Base-by-base conservation (phyloP, 2,113 vertebrate species). In the Thryonomys swinderianus region DNA sequence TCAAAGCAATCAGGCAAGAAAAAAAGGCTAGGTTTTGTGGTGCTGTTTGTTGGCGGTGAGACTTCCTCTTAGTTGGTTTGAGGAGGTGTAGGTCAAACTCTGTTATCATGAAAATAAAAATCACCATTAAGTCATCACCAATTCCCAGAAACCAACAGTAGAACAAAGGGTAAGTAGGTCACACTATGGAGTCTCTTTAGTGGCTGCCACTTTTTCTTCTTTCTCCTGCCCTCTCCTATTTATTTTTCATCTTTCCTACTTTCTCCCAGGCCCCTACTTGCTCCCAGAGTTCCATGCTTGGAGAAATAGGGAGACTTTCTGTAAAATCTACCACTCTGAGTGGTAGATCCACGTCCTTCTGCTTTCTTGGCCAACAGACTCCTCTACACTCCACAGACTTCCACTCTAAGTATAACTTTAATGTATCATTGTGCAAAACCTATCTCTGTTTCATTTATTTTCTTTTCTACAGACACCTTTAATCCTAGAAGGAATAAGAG, bases 261-360 rank as follows among this genome's bases (percentile, higher is more conserved):
- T 51, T 48, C 7, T 61, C 14, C 62, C 3, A n/a, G n/a, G n/a
- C n/a, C n/a, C n/a, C n/a, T n/a, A n/a, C n/a, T n/a, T n/a, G n/a
- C n/a, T n/a, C n/a, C n/a, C n/a, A n/a, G 34, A 61, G n/a, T 1
- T 74, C 3, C 34, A 66, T 27, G 10, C 16, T 66, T 27, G 48
- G 20, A 83, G 23, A 61, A 3, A 34, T 20, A 14, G 4, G 76
- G 2, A 1, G 11, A 37, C 55, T 0, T 2, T 45, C 3, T 64
- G 73, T 53, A 17, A 69, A 27, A 66, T 0, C 45, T 61, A 42
- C 51, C 12, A 51, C 55, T 53, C 5, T 64, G 21, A 30, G 2
- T 40, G 40, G 21, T 42, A 6, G 74, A 16, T 13, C 0, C 48
- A 18, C 20, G 30, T 42, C 5, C 7, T 67, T 82, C 55, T 78